Evolutionary conservation across 1,140 invertebrate genomes (phyloP), one percentile per base, ranked within the genome.

Genomic region (Camponotus vicinus): DNA sequence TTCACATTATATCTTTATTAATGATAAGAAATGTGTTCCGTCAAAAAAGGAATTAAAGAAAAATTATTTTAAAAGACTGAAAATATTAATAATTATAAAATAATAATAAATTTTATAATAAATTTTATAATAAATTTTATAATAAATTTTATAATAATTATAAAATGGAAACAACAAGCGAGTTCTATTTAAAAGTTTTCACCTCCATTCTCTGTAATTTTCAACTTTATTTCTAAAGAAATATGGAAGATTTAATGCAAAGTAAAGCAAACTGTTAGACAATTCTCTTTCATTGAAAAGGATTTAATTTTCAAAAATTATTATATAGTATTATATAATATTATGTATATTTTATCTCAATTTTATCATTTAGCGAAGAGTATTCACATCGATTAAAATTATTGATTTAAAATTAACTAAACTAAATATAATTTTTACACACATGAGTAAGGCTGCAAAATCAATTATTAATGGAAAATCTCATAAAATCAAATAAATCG

Each of bases 101-200:
- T 18, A n/a, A n/a, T n/a, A n/a, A n/a, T n/a, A n/a, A n/a, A n/a
- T n/a, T n/a, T n/a, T n/a, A n/a, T n/a, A n/a, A n/a, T n/a, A n/a
- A n/a, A n/a, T n/a, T n/a, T n/a, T n/a, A n/a, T n/a, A n/a, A n/a
- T n/a, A n/a, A n/a, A n/a, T n/a, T n/a, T n/a, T n/a, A n/a, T n/a
- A n/a, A n/a, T n/a, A n/a, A n/a, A n/a, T n/a, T n/a, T n/a, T n/a
- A n/a, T 45, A 21, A 45, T 45, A 63, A 78, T 21, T n/a, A 78
- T 63, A 52, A 57, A 57, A 57, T 18, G 11, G 15, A 45, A 42
- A 55, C 37, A 52, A 27, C 13, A n/a, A 45, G n/a, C 63, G 21
- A 67, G 27, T 42, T 70, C 70, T 21, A 70, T 42, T 67, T n/a
- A 80, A 79, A 70, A 59, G 66, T 70, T 80, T 49, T 52, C 6